Conservation (phyloP, 2,888 invertebrate genomes). For the Cantharis rustica region DNA sequence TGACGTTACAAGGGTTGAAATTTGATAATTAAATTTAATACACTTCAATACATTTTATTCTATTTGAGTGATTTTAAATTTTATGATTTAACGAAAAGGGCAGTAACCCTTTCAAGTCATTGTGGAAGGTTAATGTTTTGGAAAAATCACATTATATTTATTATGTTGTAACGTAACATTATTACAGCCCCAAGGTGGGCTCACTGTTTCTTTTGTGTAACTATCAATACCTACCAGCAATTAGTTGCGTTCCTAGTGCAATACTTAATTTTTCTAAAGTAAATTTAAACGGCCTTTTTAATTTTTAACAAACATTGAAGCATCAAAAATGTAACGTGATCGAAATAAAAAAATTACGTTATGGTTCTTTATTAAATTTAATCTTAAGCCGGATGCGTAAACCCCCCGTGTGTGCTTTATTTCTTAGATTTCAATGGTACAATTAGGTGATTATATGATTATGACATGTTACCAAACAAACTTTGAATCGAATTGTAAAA, state of each 20-base stretch:
- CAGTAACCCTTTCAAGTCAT: constrained; percentile 52
- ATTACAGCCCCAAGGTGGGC: constrained; percentile 29
- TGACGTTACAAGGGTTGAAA: constrained; percentile 9
- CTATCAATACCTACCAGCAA: neutral
- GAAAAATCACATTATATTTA: constrained; percentile 55
- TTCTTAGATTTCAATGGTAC: neutral
- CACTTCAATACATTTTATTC: constrained; percentile 37
- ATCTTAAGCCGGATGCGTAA: constrained; percentile 1
- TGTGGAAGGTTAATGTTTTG: constrained; percentile 52
- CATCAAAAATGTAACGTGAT: neutral
- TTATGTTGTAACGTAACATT: constrained; percentile 50
- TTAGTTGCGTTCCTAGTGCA: neutral
- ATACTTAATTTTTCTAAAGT: neutral
- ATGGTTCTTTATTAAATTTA: neutral
- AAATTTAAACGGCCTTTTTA: neutral
- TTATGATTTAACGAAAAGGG: constrained; percentile 44
- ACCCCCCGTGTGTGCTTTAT: neutral
- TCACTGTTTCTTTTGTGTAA: neutral
- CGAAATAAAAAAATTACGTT: neutral
- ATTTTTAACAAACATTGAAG: neutral
- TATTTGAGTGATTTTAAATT: constrained; percentile 38
- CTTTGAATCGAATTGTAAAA: neutral
- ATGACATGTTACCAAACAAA: constrained; percentile 11
- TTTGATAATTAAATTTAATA: constrained; percentile 37
- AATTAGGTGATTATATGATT: constrained; percentile 9